Base-by-base conservation (phyloP, 2,888 invertebrate species). In the Furcula furcula region DNA sequence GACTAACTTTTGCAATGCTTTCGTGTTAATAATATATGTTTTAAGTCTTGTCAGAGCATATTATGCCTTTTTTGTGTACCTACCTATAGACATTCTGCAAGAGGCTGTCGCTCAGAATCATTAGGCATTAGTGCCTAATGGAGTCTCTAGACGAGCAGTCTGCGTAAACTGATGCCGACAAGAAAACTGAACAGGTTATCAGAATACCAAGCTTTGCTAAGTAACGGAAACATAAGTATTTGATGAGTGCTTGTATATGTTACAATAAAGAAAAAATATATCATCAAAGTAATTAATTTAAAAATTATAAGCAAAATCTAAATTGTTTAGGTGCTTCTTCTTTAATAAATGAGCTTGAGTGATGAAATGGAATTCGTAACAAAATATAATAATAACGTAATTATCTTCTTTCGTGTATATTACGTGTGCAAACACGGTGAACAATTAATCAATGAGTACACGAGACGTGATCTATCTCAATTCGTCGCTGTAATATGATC, bases 51-150 rank as follows among this genome's bases (percentile, higher is more conserved):
- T 26, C 26, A 26, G 14, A 12, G 5, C 26, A 9, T n/a, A 26
- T 26, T 23, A 26, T 9, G 13, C 26, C 26, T 14, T 26, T n/a
- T 9, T 26, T 4, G 7, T 14, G 26, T 14, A 26, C 14, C 11
- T n/a, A n/a, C n/a, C n/a, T n/a, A n/a, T n/a, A n/a, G 32, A 34
- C 33, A 40, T 61, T 55, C 44, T 47, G 59, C 40, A 57, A 61
- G 49, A 31, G 32, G 30, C 30, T 36, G 37, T 48, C 33, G 20
- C 40, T 33, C 36, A 13, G 40, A 53, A 42, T 42, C 44, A 45
- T 57, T 53, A 48, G 45, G 40, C 48, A 43, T 43, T 37, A 56
- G 40, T 36, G 42, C 37, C 36, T 57, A 54, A 54, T 59, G 54
- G 49, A 13, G 26, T 14, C 34, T 41, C 47, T 35, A 28, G 28